Evolutionary conservation across 2,113 vertebrate species (phyloP).

Genomic region (Micronycteris hirsuta): DNA sequence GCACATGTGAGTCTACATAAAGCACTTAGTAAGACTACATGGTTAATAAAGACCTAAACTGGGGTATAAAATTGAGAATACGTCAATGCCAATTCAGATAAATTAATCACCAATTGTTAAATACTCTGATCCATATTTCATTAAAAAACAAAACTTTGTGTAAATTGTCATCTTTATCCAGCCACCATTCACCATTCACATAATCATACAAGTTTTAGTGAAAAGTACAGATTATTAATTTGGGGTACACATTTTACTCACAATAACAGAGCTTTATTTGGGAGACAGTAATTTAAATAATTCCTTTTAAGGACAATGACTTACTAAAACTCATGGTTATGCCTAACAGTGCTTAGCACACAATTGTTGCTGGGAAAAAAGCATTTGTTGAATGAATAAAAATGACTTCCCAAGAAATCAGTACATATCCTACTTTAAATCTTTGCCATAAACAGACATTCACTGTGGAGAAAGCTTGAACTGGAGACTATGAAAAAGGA

Average conservation of each 20-base stretch:
- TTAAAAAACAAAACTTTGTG: not conserved
- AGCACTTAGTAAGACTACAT: not conserved
- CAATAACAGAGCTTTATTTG: not conserved
- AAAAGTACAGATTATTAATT: not conserved
- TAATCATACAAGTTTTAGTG: not conserved
- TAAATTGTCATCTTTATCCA: not conserved
- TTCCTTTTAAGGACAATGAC: not conserved
- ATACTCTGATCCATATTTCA: not conserved
- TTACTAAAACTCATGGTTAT: not conserved
- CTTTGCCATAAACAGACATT: not conserved
- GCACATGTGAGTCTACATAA: not conserved
- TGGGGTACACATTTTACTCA: not conserved
- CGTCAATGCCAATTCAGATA: not conserved
- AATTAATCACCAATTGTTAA: not conserved
- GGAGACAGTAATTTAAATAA: not conserved
- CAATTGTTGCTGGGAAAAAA: not conserved
- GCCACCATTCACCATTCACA: not conserved
- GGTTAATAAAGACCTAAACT: not conserved
- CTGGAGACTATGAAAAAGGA: not conserved
- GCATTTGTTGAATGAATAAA: not conserved
- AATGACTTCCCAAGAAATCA: not conserved
- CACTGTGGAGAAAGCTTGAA: not conserved
- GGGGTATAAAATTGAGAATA: not conserved
- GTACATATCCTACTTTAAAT: not conserved
- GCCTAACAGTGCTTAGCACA: not conserved